Percentiles rank a stretch among this genome's conserved stretches.
phyloP scores from a whole-genome alignment of 2,113 vertebrate species.

The Aegypius monachus region DNA sequence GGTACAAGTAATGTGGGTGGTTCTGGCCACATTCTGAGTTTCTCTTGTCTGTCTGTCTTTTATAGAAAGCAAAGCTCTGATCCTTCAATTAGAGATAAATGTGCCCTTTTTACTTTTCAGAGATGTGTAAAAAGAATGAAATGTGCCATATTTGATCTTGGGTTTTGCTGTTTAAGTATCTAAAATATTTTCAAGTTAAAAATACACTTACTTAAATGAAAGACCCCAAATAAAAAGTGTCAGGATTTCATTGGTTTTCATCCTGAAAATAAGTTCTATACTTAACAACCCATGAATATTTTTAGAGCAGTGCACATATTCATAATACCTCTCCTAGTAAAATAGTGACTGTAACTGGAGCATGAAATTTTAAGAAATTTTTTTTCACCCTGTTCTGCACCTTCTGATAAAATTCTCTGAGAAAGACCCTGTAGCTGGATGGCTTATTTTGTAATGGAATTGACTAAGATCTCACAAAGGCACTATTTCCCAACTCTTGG shows the following conservation, averaged over 20 bases:
- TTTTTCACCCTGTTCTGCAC: neutral
- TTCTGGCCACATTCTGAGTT: neutral
- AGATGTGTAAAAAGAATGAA: neutral
- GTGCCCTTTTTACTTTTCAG: neutral
- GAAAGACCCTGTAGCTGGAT: neutral
- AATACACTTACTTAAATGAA: neutral
- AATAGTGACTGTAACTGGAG: neutral
- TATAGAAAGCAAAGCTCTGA: neutral
- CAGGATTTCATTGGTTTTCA: neutral
- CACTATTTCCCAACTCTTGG: neutral
- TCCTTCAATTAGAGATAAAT: neutral
- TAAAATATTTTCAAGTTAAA: neutral
- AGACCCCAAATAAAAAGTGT: neutral
- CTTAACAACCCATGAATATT: neutral
- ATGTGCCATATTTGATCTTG: neutral
- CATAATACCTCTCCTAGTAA: neutral
- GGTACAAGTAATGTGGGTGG: neutral
- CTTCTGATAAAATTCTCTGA: neutral
- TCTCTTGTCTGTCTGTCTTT: neutral
- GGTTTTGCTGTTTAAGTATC: neutral
- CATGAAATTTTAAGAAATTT: neutral
- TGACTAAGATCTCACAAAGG: neutral
- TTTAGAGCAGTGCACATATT: neutral
- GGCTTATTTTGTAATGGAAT: neutral
- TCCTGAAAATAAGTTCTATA: neutral